Conservation (phyloP, 2,113 vertebrate species). For the Hiodon tergisus region DNA sequence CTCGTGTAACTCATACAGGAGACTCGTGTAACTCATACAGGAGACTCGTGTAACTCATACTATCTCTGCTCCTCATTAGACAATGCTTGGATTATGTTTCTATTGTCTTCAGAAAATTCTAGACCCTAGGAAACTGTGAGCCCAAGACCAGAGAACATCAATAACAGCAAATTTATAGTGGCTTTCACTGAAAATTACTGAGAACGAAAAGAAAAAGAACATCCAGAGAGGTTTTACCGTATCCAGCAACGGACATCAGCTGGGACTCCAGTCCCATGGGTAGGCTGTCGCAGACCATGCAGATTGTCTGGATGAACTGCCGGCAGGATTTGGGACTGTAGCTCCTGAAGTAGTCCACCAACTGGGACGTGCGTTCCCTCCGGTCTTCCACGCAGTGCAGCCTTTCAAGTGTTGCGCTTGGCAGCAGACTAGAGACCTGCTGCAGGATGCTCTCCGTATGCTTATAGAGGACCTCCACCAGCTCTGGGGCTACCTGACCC, state of each 20-base stretch:
- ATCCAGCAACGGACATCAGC: slow-evolving; percentile 57
- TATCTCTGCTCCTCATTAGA: not conserved
- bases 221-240: not conserved
- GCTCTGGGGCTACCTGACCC: slow-evolving; percentile 41
- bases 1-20: too few species aligned
- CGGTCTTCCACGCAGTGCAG: not conserved
- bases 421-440: slow-evolving; percentile 43
- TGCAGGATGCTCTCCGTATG: slow-evolving; percentile 31
- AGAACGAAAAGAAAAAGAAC: not conserved
- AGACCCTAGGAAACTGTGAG: not conserved
- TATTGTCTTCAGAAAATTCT: slow-evolving; percentile 16
- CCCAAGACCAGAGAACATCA: too few species aligned
- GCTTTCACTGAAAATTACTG: not conserved
- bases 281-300: slow-evolving; percentile 60
- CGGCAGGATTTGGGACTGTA: slow-evolving; percentile 47
- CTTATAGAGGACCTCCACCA: slow-evolving; percentile 53
- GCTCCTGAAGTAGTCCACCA: slow-evolving; percentile 54
- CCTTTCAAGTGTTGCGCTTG: not conserved
- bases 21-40: too few species aligned
- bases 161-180: too few species aligned
- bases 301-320: slow-evolving; percentile 62
- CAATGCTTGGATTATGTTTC: not conserved
- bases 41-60: too few species aligned
- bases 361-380: slow-evolving; percentile 9
- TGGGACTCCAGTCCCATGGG: slow-evolving; percentile 69